Base-by-base conservation (phyloP, 2,888 invertebrate species). In the Acleris literana region DNA sequence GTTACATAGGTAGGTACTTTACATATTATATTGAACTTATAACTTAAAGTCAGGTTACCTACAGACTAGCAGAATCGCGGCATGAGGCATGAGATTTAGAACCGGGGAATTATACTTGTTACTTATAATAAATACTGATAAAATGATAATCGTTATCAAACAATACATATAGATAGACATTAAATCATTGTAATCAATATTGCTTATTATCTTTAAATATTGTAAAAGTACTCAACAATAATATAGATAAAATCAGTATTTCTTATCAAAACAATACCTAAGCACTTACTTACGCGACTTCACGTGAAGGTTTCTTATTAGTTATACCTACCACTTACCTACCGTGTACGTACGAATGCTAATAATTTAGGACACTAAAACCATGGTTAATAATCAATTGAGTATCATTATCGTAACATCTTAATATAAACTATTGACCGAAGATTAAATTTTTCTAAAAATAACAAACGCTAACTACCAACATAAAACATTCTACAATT, bases 101-200 rank as follows among this genome's bases (percentile, higher is more conserved):
- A 87, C 85, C 83, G 80, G 75, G 74, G 74, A 75, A 76, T 74
- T 77, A 39, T 39, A 76, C 66, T 71, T 73, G 73, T 76, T 74
- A 80, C 81, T 82, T 82, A 84, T 80, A 78, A 85, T 85, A 86
- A 84, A 87, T 84, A 82, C 76, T 77, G 85, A 90, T 91, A 86
- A 82, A 82, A 76, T 77, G 85, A 90, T 91, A 86, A 82, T 78
- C 80, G 79, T 86, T 90, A 91, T 90, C 90, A 81, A 88, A 89
- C 87, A 90, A 90, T 89, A 89, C 87, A 84, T 86, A 86, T 81
- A 86, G 80, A 88, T 85, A 83, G 80, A 83, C 80, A 82, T 85
- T 84, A 87, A 88, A 86, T 90, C 86, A 85, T 79, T 83, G 79
- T 81, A 89, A 91, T 90, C 89, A 80, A 77, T 86, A 88, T 87